Evolutionary conservation across 2,888 invertebrate genomes (phyloP), one percentile per base, ranked within the genome.

Genomic region (Xanthorhoe spadicearia): DNA sequence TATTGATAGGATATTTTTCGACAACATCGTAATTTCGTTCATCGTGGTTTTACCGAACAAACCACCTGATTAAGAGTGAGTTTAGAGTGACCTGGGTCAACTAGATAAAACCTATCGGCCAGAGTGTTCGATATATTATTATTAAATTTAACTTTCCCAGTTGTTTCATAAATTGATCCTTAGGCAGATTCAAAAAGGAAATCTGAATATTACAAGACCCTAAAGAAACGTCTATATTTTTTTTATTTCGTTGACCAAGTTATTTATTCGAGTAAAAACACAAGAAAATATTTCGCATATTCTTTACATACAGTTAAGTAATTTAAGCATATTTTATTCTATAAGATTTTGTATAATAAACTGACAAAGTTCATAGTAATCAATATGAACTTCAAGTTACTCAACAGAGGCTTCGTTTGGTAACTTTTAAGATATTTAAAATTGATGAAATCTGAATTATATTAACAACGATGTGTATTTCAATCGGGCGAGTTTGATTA

Each of bases 221-320:
- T n/a, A n/a, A n/a, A n/a, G n/a, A 83, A 83, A 77, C 74, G 74
- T 73, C 73, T 75, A 82, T 83, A 82, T 82, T 81, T 6, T 79
- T 77, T 64, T 35, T 17, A 19, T 19, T 48, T 52, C 46, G 48
- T 23, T 23, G 19, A 4, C 38, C 23, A 64, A 17, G 32, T 38
- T 43, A 51, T 54, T 55, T 18, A 54, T 15, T 49, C 32, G 6
- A n/a, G 19, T 32, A 52, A 62, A 1, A 55, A 43, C 38, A 51
- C 51, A 43, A 23, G 18, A 49, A 48, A 28, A 23, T 17, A 38
- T 60, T 52, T n/a, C 15, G 60, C 15, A 60, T 53, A 18, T 52
- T 46, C 2, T 53, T 60, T 51, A 18, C 46, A 60, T 60, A 52
- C 15, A 52, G 19, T 52, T 28, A 59, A 32, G 35, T 19, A 35